phyloP scores from a whole-genome alignment of 2,888 invertebrate species.

The Timandra comae region DNA sequence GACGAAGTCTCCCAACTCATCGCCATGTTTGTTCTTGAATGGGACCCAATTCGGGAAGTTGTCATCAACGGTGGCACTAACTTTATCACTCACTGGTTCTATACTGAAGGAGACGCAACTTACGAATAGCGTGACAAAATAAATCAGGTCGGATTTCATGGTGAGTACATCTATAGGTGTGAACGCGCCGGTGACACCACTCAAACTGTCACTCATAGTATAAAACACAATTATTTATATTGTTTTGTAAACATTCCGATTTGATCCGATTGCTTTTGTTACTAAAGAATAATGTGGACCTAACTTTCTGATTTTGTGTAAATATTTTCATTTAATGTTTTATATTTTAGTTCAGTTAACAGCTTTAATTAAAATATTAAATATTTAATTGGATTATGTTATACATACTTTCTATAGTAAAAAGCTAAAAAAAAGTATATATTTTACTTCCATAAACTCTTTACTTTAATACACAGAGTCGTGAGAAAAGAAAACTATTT shows the following conservation, averaged over 20 bases:
- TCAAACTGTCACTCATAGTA: conserved; percentile 51
- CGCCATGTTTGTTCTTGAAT: conserved; percentile 61
- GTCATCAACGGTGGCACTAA: conserved; percentile 50
- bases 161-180: conserved; percentile 29
- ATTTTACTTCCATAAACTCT: background rate
- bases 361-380: no score
- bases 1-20: conserved; percentile 54
- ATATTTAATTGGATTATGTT: no score
- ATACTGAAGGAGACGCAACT: conserved; percentile 41
- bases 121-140: conserved; percentile 27
- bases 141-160: conserved; percentile 27
- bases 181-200: conserved; percentile 44
- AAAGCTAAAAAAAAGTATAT: background rate
- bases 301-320: conserved; percentile 4
- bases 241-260: conserved; percentile 65
- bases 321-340: background rate
- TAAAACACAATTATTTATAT: conserved; percentile 70
- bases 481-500: background rate
- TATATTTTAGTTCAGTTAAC: background rate
- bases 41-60: conserved; percentile 69
- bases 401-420: background rate
- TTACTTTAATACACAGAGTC: no score
- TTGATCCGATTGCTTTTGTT: conserved; percentile 32
- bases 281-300: conserved; percentile 45
- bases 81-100: conserved; percentile 40